Base-by-base conservation (phyloP, 2,888 invertebrate genomes). In the Parelbella ahira region DNA sequence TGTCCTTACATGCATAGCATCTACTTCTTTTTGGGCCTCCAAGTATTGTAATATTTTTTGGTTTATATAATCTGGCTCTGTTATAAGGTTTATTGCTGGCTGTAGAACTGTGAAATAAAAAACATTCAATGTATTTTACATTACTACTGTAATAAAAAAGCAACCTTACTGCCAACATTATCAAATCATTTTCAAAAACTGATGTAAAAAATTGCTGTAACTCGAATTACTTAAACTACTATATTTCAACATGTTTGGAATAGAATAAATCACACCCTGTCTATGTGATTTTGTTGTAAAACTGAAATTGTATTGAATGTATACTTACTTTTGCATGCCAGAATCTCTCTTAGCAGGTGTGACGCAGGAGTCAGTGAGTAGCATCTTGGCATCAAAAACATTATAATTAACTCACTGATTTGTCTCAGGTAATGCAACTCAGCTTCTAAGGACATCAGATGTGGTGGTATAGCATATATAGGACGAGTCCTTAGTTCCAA, bases 11-110 rank as follows among this genome's bases (percentile, higher is more conserved):
- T 94, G 94, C 73, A 95, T 92, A 10, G 93, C 93, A 38, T 93
- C 91, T 0, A 93, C 91, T 39, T 93, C 91, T 60, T 94, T 92
- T 50, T 95, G 93, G 10, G 93, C 93, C 69, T 95, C 93, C 49
- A 97, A 90, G 68, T 95, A 96, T 50, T 91, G 90, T 41, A 96
- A 90, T 47, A 97, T 91, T 73, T 95, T 94, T 68, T 93, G 93
- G 75, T 97, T 97, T 58, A 97, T 94, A 68, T 95, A 96, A 81
- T 97, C 96, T 3, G 97, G 96, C 67, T 97, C 95, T 3, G 96
- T 96, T 25, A 97, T 76, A 61, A 93, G 88, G 64, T 97, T 93
- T 58, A 97, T 93, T 44, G 93, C 91, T 37, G 95, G 95, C 69
- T 94, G 93, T 44, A 97, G 84, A 48, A 95, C 94, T 94, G 60